Evolutionary conservation across 2,113 vertebrate species (phyloP), one percentile per base, ranked within the genome.

Genomic region (Mugil cephalus): DNA sequence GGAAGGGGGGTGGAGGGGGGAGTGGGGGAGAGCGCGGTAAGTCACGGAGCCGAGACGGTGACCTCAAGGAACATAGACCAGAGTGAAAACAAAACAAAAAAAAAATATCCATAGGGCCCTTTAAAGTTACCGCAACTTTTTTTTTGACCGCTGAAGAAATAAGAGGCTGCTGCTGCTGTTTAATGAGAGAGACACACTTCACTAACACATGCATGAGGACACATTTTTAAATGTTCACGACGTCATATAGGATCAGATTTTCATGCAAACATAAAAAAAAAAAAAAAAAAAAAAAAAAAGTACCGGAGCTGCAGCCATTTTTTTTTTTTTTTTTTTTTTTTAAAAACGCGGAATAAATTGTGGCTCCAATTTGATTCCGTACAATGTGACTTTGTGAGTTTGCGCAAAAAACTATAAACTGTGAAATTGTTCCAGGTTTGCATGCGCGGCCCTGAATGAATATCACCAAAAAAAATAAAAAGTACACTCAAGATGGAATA

Each of bases 21-120:
- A n/a, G n/a, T n/a, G 35, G 42, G 68, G 76, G 34, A 59, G 38
- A 24, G 14, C 52, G 43, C 34, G 34, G 67, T 73, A 56, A 45
- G 72, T 82, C 70, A 74, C 19, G 42, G 50, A 17, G 14, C 53
- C 10, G 69, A 54, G 75, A 17, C 13, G 34, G 48, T 53, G 84
- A 69, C 67, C 75, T 73, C 58, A 36, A 13, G 36, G 56, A 40
- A 10, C 0, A 17, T 4, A 58, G 43, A 69, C 5, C 10, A 7
- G 7, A 4, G 10, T 6, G 18, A 18, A 71, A 30, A 30, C 2
- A 2, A 30, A 8, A 72, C 35, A 45, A 30, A 30, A 30, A 2
- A 30, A 8, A 72, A 42, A 45, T 14, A 13, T 7, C 24, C 10
- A 40, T 2, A 36, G 6, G 21, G 15, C 34, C 45, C 21, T 52